These are phyloP conservation scores for Papilio demoleus DNA, from an alignment of 2,888 invertebrate species.

Conservation along the genomic window DNA sequence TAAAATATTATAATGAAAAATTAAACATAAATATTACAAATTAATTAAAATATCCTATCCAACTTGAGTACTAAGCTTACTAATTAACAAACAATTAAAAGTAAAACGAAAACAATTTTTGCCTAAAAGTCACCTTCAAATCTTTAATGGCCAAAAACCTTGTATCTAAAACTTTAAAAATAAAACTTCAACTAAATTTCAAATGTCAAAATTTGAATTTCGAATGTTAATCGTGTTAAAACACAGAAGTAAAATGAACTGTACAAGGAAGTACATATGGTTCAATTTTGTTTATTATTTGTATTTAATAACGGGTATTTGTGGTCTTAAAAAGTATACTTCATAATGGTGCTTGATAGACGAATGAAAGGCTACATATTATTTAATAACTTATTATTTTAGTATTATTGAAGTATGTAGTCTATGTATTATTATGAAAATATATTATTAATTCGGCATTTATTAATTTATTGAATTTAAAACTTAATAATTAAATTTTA, in stretches of 20 bases:
- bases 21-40: no score
- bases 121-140: no score
- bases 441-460: neutral
- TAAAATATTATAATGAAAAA: no score
- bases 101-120: no score
- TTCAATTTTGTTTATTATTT: neutral
- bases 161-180: neutral
- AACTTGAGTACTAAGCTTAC: neutral
- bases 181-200: neutral
- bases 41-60: neutral
- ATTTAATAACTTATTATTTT: constrained; percentile 20
- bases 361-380: constrained; percentile 26
- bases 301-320: neutral
- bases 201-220: neutral
- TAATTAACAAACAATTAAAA: neutral
- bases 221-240: neutral
- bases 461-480: no score
- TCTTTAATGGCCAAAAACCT: neutral
- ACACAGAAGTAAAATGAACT: neutral
- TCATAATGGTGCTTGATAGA: constrained; percentile 40
- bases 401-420: neutral
- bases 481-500: no score
- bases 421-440: no score
- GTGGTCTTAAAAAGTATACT: constrained; percentile 6
- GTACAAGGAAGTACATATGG: neutral